A percentile compares a stretch with the other conserved stretches of the same genome.
Conservation (phyloP, 2,888 invertebrate species). For the Dermolepida albohirtum region DNA sequence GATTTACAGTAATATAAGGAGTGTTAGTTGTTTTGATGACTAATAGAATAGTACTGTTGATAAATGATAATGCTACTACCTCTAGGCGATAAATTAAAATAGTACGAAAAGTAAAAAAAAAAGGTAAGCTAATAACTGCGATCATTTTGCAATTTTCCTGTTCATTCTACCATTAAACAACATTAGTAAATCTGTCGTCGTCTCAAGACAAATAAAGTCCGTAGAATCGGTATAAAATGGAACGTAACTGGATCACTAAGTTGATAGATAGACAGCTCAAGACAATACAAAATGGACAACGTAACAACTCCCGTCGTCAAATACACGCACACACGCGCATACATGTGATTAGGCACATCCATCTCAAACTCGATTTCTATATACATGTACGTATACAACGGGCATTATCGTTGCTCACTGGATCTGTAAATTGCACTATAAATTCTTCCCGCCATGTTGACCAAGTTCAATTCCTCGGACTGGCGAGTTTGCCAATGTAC, state of each 20-base stretch:
- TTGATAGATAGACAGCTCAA: slow-evolving; percentile 15
- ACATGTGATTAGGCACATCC: slow-evolving; percentile 6
- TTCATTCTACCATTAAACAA: slow-evolving; percentile 3
- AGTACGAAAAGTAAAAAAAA: too few relatives aligned
- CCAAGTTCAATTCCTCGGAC: slow-evolving; percentile 54
- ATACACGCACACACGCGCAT: slow-evolving; percentile 4
- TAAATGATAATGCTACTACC: too few relatives aligned
- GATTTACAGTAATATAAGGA: too few relatives aligned
- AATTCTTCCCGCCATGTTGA: slow-evolving; percentile 52
- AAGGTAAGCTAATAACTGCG: too few relatives aligned
- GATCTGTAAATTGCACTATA: slow-evolving; percentile 54
- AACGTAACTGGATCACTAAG: slow-evolving; percentile 20
- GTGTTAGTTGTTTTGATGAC: too few relatives aligned
- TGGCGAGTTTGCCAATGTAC: slow-evolving; percentile 51
- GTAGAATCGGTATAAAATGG: neutral
- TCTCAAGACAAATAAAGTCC: slow-evolving; percentile 16
- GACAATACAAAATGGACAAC: slow-evolving; percentile 21
- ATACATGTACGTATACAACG: slow-evolving; percentile 1
- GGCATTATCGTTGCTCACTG: slow-evolving; percentile 37
- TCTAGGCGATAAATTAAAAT: too few relatives aligned
- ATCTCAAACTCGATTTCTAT: slow-evolving; percentile 17
- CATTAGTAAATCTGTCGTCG: slow-evolving; percentile 8
- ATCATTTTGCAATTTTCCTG: slow-evolving; percentile 2
- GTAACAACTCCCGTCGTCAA: slow-evolving; percentile 16
- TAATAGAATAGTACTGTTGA: too few relatives aligned